Evolutionary conservation across 2,888 invertebrate genomes (phyloP).

Genomic region (Drosophila fulvimacula): DNA sequence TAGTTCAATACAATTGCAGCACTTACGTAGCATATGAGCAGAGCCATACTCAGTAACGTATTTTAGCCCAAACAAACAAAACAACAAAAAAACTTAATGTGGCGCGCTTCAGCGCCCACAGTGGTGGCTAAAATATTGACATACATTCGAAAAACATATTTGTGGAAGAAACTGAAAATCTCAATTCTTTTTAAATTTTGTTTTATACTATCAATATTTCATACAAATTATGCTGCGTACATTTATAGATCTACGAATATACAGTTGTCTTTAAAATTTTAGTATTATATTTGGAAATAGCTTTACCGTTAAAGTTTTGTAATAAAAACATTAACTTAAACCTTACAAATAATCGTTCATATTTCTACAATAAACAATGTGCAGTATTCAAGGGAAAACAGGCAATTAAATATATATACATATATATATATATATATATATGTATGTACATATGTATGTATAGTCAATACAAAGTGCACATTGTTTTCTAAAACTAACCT

Average conservation of each 20-base stretch:
- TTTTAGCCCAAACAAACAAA: slow-evolving; percentile 39
- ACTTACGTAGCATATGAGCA: slow-evolving; percentile 10
- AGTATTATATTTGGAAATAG: background rate
- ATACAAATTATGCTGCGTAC: background rate
- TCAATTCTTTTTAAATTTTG: no score
- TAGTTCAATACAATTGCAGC: slow-evolving; percentile 53
- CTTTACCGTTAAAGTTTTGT: background rate
- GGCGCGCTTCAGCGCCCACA: slow-evolving; percentile 22
- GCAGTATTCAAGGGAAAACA: no score
- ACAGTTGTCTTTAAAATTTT: background rate
- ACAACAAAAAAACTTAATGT: slow-evolving; percentile 25
- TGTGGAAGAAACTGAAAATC: background rate
- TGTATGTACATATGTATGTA: no score
- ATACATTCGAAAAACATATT: background rate
- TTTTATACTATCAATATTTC: background rate
- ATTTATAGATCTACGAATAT: background rate
- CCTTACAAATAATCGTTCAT: no score
- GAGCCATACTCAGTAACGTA: background rate
- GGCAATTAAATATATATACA: no score
- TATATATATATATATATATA: no score
- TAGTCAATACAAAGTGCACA: background rate
- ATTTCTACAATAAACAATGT: no score
- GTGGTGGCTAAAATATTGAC: slow-evolving; percentile 5
- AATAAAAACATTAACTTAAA: no score
- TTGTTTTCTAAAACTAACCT: no score